A percentile compares a stretch with the other conserved stretches of the same genome.
These are phyloP conservation scores for Leguminivora glycinivorella DNA, from an alignment of 1,140 invertebrate genomes.

Conservation along the genomic window DNA sequence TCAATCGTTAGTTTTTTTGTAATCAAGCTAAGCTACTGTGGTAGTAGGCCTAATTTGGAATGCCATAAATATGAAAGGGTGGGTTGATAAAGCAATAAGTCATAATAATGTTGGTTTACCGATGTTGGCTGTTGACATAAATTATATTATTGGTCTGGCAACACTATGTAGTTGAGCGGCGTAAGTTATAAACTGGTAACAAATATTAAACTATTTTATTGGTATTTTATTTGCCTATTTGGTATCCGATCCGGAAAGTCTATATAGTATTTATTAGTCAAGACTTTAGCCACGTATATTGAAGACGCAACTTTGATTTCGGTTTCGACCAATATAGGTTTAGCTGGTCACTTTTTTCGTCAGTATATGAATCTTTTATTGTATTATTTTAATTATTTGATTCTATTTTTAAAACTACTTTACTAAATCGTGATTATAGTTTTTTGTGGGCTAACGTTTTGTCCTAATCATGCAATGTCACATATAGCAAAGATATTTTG, in stretches of 20 bases:
- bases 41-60: slow-evolving; percentile 36
- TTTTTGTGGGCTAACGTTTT: neutral
- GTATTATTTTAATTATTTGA: too few species aligned
- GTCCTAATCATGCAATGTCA: neutral
- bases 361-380: too few species aligned
- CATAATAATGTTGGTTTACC: slow-evolving; percentile 46
- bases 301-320: too few species aligned
- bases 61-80: slow-evolving; percentile 39
- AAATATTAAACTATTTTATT: too few species aligned
- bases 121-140: slow-evolving; percentile 44
- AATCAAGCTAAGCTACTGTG: slow-evolving; percentile 27
- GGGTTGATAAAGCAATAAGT: slow-evolving; percentile 50
- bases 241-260: too few species aligned
- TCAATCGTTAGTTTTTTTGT: slow-evolving; percentile 22
- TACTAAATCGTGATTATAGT: neutral
- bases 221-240: too few species aligned
- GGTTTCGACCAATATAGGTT: too few species aligned
- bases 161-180: neutral
- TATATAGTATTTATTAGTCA: too few species aligned
- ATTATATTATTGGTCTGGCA: slow-evolving; percentile 42
- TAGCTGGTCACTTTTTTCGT: too few species aligned
- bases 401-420: too few species aligned
- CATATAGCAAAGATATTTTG: neutral
- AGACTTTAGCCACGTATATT: too few species aligned
- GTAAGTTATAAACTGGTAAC: slow-evolving; percentile 9